Evolutionary conservation across 2,888 invertebrate species (phyloP), one percentile per base, ranked within the genome.

Genomic region (Leucophora obtusa): DNA sequence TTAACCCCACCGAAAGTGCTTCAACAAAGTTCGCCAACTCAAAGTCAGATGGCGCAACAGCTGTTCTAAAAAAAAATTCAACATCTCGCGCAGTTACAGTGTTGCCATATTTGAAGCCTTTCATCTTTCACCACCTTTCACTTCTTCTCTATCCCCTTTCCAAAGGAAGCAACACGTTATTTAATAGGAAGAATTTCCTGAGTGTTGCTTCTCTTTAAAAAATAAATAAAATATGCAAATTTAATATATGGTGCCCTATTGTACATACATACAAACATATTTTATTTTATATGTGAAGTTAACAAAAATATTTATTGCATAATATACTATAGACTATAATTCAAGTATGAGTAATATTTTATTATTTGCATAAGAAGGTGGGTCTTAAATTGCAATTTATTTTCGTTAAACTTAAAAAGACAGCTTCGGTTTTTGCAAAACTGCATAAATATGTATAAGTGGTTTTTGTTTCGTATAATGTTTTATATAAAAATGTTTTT

Each of bases 371-470:
- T 33, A 65, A 66, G 53, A 56, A 73, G 69, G 69, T 65, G 72
- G 63, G 54, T 73, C 76, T 76, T 76, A 77, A 70, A 77, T 65
- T 77, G 69, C 69, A 81, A 81, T 81, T 70, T 77, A 81, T 81
- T 73, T 77, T 81, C 69, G 65, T 69, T 28, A 38, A 76, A 76
- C 59, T 60, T 38, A 17, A 76, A 60, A 69, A 66, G 70, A 79
- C 70, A 71, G 60, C 71, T 70, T 47, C 7, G 59, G 33, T 66
- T 35, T 59, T 53, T 50, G 15, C 47, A 8, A 54, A 51, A 38
- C 62, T 65, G 53, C 72, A 73, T 69, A 59, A 70, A 38, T n/a
- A n/a, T n/a, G n/a, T 63, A n/a, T 63, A 17, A 18, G 59, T 65
- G 21, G 24, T 72, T 65, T 63, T 51, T 58, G 21, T 51, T 35